Evolutionary conservation across 2,797 vertebrate species (phyloP), one percentile per base, ranked within the genome.

Genomic region (Cossypha caffra): DNA sequence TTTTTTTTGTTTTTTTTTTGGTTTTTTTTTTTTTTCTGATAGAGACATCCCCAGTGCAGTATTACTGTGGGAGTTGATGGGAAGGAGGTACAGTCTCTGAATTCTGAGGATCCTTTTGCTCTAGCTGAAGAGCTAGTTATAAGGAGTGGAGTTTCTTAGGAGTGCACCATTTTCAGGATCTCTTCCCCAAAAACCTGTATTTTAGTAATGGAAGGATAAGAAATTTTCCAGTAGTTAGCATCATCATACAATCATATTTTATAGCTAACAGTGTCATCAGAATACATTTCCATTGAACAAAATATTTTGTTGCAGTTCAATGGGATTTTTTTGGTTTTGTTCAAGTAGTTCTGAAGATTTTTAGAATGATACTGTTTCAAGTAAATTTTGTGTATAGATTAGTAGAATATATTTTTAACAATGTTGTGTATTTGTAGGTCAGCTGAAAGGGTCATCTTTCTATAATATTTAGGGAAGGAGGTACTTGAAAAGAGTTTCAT

Each of bases 351-450:
- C 21, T 64, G 23, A 51, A 89, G 16, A 24, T 8, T 68, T 75
- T 57, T 73, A 40, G 14, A 31, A 21, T 62, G 0, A 12, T 11
- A 4, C 3, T 13, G 2, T 42, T 75, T 63, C 13, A 54, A 28
- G 5, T 25, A 45, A 84, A 40, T 4, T 63, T 71, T 26, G 8
- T 21, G 13, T 13, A 5, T 10, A 11, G 2, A 5, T 48, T 17
- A 43, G 5, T 12, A 4, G 0, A 1, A 0, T 21, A 13, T 3
- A 0, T 17, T 87, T 89, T 95, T 72, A 59, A 35, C 20, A 54
- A 19, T 6, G 3, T 4, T 47, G 8, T 66, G 4, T 11, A 10
- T 69, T 83, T 25, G 6, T 20, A 33, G 19, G 28, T 17, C n/a
- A 63, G 61, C 11, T 16, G 7, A 4, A 42, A 10, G 10, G 15